Evolutionary conservation across 1,140 invertebrate species (phyloP).

Genomic region (Conus betulinus): DNA sequence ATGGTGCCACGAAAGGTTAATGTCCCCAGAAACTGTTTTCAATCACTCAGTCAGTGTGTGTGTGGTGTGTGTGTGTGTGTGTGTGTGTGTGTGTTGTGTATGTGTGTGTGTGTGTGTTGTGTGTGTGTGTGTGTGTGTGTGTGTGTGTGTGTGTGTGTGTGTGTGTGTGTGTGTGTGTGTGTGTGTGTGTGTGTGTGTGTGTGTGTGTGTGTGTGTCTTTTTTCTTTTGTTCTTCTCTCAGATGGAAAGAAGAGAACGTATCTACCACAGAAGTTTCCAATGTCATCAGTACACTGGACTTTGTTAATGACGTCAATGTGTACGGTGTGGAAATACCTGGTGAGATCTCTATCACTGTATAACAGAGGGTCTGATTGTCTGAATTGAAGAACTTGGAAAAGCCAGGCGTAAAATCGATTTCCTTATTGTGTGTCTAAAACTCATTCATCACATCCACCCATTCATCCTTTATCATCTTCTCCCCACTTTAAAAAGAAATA

Average conservation of each 20-base stretch:
- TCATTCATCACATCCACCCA: too few species aligned
- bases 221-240: conserved; percentile 26
- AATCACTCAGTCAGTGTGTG: too few species aligned
- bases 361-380: too few species aligned
- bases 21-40: too few species aligned
- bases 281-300: conserved; percentile 55
- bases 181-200: neutral
- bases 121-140: neutral
- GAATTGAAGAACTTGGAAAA: too few species aligned
- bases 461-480: too few species aligned
- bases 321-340: conserved; percentile 90
- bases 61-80: neutral
- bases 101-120: too few species aligned
- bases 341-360: conserved; percentile 36
- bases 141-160: neutral
- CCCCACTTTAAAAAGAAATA: too few species aligned
- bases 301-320: conserved; percentile 92
- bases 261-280: conserved; percentile 97
- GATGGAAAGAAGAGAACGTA: conserved; percentile 96
- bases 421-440: too few species aligned
- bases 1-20: too few species aligned
- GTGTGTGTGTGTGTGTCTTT: neutral
- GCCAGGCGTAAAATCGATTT: too few species aligned
- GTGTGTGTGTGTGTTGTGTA: neutral
- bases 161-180: too few species aligned